Conservation (phyloP, 92 coral and sea anemone species). For the Parazoanthus atlanticus region DNA sequence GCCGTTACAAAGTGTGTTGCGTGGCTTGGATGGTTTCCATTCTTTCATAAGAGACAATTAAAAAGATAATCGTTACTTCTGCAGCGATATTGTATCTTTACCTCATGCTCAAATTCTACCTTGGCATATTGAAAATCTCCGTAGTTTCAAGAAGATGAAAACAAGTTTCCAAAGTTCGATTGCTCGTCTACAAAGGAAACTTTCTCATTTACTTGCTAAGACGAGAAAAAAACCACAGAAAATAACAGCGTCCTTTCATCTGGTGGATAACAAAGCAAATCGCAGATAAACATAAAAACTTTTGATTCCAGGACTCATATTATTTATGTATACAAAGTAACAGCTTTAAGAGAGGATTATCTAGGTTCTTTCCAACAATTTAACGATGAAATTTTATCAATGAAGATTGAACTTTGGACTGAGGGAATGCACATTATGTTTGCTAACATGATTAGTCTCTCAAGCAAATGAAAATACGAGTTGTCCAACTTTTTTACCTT, state of each 20-base stretch:
- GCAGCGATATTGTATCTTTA: neutral
- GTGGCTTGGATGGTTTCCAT: neutral
- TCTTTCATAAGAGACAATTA: slow-evolving; percentile 7
- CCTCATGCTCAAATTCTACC: neutral
- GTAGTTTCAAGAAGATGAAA: neutral
- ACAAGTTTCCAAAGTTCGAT: too few species aligned
- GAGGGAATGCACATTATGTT: neutral
- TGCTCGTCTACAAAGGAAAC: neutral
- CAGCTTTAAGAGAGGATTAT: neutral
- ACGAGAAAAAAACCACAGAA: too few species aligned
- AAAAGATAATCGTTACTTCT: neutral
- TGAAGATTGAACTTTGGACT: neutral
- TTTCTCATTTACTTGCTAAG: neutral
- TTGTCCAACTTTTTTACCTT: too few species aligned
- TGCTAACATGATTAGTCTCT: neutral
- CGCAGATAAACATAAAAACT: too few species aligned
- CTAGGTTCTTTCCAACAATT: neutral
- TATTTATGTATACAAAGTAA: neutral
- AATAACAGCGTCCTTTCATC: too few species aligned
- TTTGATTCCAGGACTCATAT: too few species aligned
- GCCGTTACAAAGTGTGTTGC: neutral
- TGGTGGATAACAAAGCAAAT: too few species aligned
- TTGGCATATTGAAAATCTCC: neutral
- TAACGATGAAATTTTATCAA: neutral
- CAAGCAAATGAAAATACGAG: neutral